Base-by-base conservation (phyloP, 2,113 vertebrate species). In the Zonotrichia leucophrys region DNA sequence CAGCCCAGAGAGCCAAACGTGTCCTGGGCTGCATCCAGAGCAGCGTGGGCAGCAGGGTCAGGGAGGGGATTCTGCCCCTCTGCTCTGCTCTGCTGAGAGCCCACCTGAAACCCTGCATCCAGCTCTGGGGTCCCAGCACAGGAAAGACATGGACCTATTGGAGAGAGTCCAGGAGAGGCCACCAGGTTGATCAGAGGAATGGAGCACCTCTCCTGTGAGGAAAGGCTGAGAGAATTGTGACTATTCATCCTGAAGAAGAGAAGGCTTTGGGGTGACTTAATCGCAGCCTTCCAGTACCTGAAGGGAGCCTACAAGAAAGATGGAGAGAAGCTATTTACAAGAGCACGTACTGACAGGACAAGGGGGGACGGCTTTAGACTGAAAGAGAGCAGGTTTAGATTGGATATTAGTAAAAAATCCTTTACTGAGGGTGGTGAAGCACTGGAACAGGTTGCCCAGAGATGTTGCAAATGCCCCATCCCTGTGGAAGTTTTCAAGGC, bases 401-500 rank as follows among this genome's bases (percentile, higher is more conserved):
- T 44, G 23, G 23, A 16, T 62, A 46, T 62, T 39, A 69, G 5
- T 22, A 69, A 53, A 37, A 76, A 69, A 44, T 69, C 15, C 28
- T 46, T 68, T 44, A 44, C 27, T 44, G 18, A 20, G 11, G 11
- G 15, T 46, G 6, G 5, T 62, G 55, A 39, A 24, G 19, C 33
- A 62, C 41, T 41, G 41, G 14, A 15, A 15, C 41, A 41, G 13
- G 41, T 41, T 41, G 41, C 41, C 41, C 41, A 41, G 41, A 41
- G 19, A 55, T n/a, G 23, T 1, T 75, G 50, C 1, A 2, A 13
- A 39, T 87, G 47, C 39, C 28, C 8, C 64, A 53, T 39, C 55
- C 0, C 47, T 0, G 0, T 46, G n/a, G 47, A 52, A 69, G 10
- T 37, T 33, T 53, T 69, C 18, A 37, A 69, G 19, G 12, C 12